Conservation (phyloP, 2,888 invertebrate genomes). For the Augiades crinisus region DNA sequence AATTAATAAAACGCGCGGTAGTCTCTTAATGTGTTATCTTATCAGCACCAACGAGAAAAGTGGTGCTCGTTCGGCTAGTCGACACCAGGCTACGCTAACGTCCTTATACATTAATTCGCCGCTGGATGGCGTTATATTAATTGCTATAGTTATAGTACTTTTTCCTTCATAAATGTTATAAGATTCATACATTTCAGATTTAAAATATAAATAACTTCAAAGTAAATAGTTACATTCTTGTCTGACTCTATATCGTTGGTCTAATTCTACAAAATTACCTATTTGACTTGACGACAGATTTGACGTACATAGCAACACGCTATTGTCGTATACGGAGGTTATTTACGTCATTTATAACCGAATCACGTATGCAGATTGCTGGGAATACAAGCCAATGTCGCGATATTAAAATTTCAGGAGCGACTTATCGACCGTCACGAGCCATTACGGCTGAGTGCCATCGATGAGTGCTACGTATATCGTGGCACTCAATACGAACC, state of each 20-base stretch:
- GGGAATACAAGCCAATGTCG: neutral
- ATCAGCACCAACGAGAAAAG: too few species aligned
- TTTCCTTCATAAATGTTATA: too few species aligned
- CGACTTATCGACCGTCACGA: neutral
- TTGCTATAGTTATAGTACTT: too few species aligned
- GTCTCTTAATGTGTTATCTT: too few species aligned
- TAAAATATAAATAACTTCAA: neutral
- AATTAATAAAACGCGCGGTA: too few species aligned
- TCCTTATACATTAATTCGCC: too few species aligned
- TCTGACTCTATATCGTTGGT: neutral
- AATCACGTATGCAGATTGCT: conserved; percentile 4
- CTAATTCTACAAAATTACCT: neutral
- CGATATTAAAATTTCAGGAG: neutral
- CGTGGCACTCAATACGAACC: neutral
- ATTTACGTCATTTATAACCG: conserved; percentile 1
- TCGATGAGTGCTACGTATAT: neutral
- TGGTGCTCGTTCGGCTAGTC: too few species aligned
- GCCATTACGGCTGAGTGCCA: neutral
- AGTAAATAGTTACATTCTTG: neutral
- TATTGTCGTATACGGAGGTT: conserved; percentile 6
- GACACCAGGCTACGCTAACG: too few species aligned
- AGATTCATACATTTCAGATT: too few species aligned
- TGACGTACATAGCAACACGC: neutral
- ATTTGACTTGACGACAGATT: neutral
- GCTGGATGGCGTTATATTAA: too few species aligned